Evolutionary conservation across 2,113 vertebrate species (phyloP).

Genomic region (Ia io): DNA sequence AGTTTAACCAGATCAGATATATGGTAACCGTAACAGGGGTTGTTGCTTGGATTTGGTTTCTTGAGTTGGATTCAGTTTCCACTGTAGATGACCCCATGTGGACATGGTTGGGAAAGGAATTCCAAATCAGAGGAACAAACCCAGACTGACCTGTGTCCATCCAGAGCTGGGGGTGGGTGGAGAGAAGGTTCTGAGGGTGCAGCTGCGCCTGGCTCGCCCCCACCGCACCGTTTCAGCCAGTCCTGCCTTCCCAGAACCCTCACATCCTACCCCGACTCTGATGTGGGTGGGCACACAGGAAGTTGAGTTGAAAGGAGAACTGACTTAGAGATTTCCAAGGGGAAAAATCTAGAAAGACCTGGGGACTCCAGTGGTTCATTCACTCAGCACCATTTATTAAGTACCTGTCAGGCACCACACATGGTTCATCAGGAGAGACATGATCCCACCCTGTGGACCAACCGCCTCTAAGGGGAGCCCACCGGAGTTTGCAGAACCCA

Average conservation of each 20-base stretch:
- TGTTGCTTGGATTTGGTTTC: not conserved
- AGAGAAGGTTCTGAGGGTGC: not conserved
- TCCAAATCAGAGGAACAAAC: not conserved
- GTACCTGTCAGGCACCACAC: not conserved
- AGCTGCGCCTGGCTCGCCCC: not conserved
- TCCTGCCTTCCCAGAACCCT: not conserved
- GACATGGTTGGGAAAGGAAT: not conserved
- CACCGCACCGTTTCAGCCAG: not conserved
- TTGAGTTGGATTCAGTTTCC: not conserved
- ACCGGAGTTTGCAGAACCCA: not conserved
- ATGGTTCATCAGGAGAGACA: not conserved
- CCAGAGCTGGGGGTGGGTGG: not conserved
- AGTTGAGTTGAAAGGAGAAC: not conserved
- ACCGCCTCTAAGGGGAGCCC: not conserved
- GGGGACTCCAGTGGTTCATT: not conserved
- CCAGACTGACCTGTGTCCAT: not conserved
- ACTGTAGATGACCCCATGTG: not conserved
- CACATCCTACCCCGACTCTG: not conserved
- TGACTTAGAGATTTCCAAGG: not conserved
- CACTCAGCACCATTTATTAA: not conserved
- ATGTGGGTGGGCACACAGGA: not conserved
- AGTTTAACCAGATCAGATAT: too few species aligned
- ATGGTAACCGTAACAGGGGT: not conserved
- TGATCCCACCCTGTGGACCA: not conserved
- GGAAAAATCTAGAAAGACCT: not conserved